Percentiles rank a stretch among this genome's conserved stretches.
Evolutionary conservation across 1,140 invertebrate species (phyloP).

Genomic region (Sarcophaga peregrina): DNA sequence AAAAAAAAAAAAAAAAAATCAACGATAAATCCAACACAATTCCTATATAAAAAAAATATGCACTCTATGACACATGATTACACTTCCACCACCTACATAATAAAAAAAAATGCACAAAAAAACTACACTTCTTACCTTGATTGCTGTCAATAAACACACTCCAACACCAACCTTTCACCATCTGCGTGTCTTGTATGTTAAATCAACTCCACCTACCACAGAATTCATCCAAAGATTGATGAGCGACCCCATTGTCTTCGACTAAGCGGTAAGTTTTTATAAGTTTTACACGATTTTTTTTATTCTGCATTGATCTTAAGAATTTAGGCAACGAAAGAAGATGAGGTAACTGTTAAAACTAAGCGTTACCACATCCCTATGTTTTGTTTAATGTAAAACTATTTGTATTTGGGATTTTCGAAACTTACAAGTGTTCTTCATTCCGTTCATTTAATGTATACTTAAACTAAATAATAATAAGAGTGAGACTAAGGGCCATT

Average conservation of each 20-base stretch:
- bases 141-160: neutral
- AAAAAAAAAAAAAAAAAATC: neutral
- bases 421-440: too few species aligned
- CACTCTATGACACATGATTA: neutral
- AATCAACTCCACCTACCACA: constrained; percentile 45
- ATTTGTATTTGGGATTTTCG: too few species aligned
- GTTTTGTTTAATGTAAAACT: too few species aligned
- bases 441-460: too few species aligned
- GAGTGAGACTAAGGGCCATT: too few species aligned
- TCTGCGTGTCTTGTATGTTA: constrained; percentile 29
- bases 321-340: too few species aligned
- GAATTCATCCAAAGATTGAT: constrained; percentile 66
- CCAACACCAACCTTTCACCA: neutral
- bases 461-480: too few species aligned
- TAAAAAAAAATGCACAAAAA: constrained; percentile 21
- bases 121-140: neutral
- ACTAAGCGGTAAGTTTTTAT: constrained; percentile 64
- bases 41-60: neutral
- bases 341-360: too few species aligned
- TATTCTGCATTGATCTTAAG: too few species aligned
- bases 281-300: neutral
- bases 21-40: neutral
- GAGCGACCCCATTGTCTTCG: constrained; percentile 66
- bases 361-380: too few species aligned
- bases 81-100: neutral